These are phyloP conservation scores for Drosophila gaucha DNA, from an alignment of 2,888 invertebrate genomes.

Conservation along the genomic window DNA sequence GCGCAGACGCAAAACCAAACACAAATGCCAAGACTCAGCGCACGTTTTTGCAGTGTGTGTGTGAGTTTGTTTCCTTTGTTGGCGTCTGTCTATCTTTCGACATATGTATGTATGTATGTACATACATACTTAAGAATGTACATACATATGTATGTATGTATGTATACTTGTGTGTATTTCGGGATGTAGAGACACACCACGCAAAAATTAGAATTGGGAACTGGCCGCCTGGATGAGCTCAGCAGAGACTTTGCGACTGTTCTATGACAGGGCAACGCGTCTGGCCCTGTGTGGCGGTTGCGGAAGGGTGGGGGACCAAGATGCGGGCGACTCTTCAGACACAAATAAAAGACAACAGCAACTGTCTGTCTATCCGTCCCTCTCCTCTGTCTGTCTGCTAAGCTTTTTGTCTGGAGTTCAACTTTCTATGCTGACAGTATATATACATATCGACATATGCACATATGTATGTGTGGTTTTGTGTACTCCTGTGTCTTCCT, in stretches of 20 bases:
- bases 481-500: conserved; percentile 14
- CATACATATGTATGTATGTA: background rate
- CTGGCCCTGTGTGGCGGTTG: background rate
- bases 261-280: conserved; percentile 33
- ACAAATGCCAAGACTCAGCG: conserved; percentile 15
- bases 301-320: background rate
- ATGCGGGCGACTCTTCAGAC: conserved; percentile 26
- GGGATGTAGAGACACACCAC: conserved; percentile 21
- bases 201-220: conserved; percentile 49
- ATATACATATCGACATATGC: too few species aligned
- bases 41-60: conserved; percentile 33
- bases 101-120: background rate
- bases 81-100: conserved; percentile 29
- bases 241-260: conserved; percentile 36
- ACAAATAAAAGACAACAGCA: conserved; percentile 40
- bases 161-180: background rate
- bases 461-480: background rate
- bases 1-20: conserved; percentile 31
- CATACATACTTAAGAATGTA: background rate
- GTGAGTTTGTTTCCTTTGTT: conserved; percentile 34
- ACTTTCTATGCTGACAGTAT: too few species aligned
- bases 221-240: conserved; percentile 51
- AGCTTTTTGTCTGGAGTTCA: conserved; percentile 13
- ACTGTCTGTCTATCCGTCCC: conserved; percentile 14
- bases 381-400: background rate